Conservation (phyloP, 1,140 invertebrate genomes). For the Charaxes varanes region DNA sequence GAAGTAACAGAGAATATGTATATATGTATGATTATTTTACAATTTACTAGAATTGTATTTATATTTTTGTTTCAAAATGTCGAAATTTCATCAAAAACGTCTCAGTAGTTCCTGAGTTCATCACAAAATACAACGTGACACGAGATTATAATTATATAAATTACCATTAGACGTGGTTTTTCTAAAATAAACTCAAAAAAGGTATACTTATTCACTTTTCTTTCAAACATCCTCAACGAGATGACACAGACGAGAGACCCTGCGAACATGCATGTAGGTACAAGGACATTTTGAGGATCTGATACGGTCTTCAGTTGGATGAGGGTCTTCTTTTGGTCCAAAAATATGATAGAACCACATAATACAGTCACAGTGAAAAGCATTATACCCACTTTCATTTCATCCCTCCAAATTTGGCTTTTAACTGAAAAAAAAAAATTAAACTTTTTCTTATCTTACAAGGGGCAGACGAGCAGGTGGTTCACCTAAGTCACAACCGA, state of each 20-base stretch:
- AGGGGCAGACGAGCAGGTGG: no score
- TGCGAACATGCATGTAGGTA: constrained; percentile 27
- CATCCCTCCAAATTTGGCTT: constrained; percentile 48
- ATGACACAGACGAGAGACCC: constrained; percentile 27
- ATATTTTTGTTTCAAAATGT: not conserved
- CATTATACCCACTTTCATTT: constrained; percentile 43
- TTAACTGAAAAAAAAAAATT: constrained; percentile 34
- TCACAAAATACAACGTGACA: no score
- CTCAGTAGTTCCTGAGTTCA: no score
- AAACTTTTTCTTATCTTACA: no score
- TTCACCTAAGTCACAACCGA: no score
- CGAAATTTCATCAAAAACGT: no score
- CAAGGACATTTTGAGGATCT: constrained; percentile 38
- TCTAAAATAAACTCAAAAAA: constrained; percentile 4
- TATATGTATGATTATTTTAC: constrained; percentile 1
- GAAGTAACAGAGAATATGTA: constrained; percentile 15
- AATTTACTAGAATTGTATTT: not conserved
- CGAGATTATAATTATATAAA: not conserved
- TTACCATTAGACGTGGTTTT: not conserved
- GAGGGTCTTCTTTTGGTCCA: constrained; percentile 48
- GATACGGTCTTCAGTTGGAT: constrained; percentile 29
- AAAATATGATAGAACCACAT: constrained; percentile 47
- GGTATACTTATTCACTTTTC: constrained; percentile 37
- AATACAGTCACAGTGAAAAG: constrained; percentile 36
- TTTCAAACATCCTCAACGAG: constrained; percentile 32